phyloP scores from a whole-genome alignment of 1,140 invertebrate genomes.

The Phthorimaea operculella region DNA sequence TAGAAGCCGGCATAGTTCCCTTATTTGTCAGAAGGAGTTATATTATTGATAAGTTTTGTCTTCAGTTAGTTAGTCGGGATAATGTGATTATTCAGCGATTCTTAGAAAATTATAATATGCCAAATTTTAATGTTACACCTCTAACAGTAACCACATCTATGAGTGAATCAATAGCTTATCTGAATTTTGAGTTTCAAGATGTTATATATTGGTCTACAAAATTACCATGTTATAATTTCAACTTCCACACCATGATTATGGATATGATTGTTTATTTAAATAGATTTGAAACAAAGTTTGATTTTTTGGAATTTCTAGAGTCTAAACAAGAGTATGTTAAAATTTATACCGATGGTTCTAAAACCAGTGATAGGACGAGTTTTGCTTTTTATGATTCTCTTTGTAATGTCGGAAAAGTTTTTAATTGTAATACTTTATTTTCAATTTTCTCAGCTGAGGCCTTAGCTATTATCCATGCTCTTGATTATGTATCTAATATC shows the following conservation, averaged over 20 bases:
- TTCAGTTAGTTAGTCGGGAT: constrained; percentile 8
- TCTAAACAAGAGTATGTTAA: constrained; percentile 3
- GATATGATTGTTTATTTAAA: not conserved
- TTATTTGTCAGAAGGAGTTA: constrained; percentile 5
- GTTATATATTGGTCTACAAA: not conserved
- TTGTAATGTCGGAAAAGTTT: not conserved
- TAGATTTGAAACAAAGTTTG: constrained; percentile 7
- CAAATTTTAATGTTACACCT: not conserved
- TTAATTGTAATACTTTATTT: constrained; percentile 6
- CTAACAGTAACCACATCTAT: not conserved
- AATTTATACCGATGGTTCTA: constrained; percentile 10
- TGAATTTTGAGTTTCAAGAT: constrained; percentile 5
- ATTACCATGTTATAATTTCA: not conserved
- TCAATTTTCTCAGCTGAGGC: constrained; percentile 7
- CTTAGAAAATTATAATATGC: not conserved
- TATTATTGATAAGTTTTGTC: constrained; percentile 5
- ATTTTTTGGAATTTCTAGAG: constrained; percentile 7
- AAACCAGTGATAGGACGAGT: not conserved
- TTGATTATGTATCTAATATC: not conserved
- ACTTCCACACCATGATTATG: not conserved
- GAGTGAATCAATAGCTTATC: not conserved
- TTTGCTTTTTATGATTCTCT: constrained; percentile 5
- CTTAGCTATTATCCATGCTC: constrained; percentile 9
- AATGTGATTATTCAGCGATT: not conserved
- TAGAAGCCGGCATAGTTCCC: constrained; percentile 3